Conservation (phyloP, 2,888 invertebrate genomes). For the Sipha maydis region DNA sequence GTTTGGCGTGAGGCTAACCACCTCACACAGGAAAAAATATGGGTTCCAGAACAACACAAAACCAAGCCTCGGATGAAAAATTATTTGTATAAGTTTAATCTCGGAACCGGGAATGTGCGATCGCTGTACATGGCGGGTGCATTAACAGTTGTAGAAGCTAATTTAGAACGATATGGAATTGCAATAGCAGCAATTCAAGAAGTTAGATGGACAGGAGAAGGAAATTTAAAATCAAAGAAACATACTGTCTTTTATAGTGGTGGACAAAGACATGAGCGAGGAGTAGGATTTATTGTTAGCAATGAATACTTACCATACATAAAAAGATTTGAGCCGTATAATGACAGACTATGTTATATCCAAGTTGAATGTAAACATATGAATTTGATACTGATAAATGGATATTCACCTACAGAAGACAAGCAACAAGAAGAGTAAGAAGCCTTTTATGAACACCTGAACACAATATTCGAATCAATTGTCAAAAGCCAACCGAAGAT, state of each 20-base stretch:
- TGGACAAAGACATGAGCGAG: no score
- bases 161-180: no score
- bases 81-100: constrained; percentile 8
- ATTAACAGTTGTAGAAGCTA: constrained; percentile 11
- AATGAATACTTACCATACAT: constrained; percentile 15
- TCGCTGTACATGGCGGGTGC: constrained; percentile 4
- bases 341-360: no score
- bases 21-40: no score
- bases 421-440: constrained; percentile 1
- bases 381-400: no score
- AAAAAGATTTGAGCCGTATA: constrained; percentile 10
- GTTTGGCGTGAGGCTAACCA: no score
- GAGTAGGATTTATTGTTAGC: constrained; percentile 15
- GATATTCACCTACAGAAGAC: not conserved
- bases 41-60: no score
- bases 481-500: constrained; percentile 34
- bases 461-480: constrained; percentile 32
- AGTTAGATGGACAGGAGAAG: no score
- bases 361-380: no score
- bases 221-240: constrained; percentile 12
- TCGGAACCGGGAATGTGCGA: constrained; percentile 10
- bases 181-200: no score
- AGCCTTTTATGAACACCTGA: constrained; percentile 6
- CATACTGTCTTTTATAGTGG: constrained; percentile 11
- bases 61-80: constrained; percentile 2